These are phyloP conservation scores for Callithrix jacchus DNA, from an alignment of 2,113 vertebrate species.

Conservation along the genomic window DNA sequence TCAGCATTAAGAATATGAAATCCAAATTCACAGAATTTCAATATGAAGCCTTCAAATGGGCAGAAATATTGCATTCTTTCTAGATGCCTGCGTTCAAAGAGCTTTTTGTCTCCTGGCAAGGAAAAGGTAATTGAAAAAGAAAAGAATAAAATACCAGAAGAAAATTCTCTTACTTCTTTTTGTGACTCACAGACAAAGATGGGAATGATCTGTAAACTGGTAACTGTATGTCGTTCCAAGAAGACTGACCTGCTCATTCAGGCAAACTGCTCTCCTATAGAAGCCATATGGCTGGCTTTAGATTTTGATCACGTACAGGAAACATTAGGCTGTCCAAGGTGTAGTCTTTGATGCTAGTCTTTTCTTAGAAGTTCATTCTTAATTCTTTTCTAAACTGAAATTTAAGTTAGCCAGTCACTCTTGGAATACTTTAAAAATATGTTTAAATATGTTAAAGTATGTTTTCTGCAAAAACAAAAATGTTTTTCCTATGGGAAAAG, in stretches of 20 bases:
- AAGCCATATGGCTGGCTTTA: background rate
- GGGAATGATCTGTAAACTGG: background rate
- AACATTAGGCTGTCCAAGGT: background rate
- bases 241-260: background rate
- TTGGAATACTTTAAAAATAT: conserved; percentile 31
- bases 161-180: background rate
- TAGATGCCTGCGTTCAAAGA: background rate
- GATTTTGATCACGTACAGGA: background rate
- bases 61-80: background rate
- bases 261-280: background rate
- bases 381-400: background rate
- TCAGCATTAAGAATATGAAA: background rate
- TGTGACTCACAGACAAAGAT: background rate
- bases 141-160: background rate
- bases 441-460: background rate
- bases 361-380: background rate
- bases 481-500: background rate
- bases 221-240: background rate
- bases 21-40: background rate
- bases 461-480: background rate
- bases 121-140: background rate
- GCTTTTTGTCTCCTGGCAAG: background rate
- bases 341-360: background rate
- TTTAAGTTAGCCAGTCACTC: conserved; percentile 10
- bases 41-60: background rate